Evolutionary conservation across 2,888 invertebrate genomes (phyloP).

Genomic region (Cryptocephalus moraei): DNA sequence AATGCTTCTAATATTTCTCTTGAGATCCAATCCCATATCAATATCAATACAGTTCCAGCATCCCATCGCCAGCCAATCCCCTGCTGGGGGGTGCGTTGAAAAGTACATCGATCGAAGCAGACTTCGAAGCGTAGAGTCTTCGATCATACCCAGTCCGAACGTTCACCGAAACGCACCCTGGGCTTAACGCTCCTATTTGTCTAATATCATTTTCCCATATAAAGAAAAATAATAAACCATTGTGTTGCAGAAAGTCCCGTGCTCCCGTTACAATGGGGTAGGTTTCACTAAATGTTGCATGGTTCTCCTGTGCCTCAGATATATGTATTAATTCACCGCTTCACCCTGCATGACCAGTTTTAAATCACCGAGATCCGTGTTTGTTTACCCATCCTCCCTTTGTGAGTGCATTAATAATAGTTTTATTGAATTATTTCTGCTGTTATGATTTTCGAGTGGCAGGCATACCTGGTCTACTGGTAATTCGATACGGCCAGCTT

Average conservation of each 20-base stretch:
- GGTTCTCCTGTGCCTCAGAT: neutral
- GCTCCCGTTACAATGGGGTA: neutral
- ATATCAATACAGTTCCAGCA: too few relatives aligned
- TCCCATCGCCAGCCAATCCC: neutral
- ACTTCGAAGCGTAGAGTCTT: neutral
- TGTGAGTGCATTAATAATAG: neutral
- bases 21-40: too few relatives aligned
- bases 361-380: neutral
- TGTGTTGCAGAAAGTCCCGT: neutral
- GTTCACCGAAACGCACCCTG: neutral
- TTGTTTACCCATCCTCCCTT: neutral
- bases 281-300: neutral
- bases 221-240: neutral
- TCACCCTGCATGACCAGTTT: neutral
- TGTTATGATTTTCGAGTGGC: neutral
- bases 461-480: neutral
- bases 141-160: neutral
- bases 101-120: neutral
- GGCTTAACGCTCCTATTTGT: neutral
- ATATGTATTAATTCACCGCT: neutral
- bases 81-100: neutral
- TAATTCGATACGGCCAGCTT: constrained; percentile 2
- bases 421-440: neutral
- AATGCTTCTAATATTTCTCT: too few relatives aligned
- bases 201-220: neutral